Evolutionary conservation across 1,140 invertebrate species (phyloP).

Genomic region (Sarcophaga peregrina): DNA sequence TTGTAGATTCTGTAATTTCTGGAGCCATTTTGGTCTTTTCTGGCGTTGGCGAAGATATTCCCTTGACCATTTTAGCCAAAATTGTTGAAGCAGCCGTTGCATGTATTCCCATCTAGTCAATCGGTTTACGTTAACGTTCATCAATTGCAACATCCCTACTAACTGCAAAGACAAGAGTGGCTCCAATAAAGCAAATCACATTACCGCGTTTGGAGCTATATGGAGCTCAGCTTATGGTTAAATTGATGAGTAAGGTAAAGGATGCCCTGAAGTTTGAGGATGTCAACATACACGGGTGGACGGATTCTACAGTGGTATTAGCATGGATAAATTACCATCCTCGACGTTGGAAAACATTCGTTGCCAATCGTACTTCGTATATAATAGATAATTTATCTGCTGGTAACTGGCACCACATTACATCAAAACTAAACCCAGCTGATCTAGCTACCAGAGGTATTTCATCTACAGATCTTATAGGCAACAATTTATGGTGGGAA

Average conservation of each 20-base stretch:
- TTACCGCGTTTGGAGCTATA: constrained; percentile 51
- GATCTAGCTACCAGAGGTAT: too few species aligned
- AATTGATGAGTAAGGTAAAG: constrained; percentile 30
- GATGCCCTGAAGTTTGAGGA: not conserved
- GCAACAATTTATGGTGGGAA: constrained; percentile 41
- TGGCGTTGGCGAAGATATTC: constrained; percentile 57
- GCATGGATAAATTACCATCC: constrained; percentile 40
- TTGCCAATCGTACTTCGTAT: constrained; percentile 53
- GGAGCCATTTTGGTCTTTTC: constrained; percentile 53
- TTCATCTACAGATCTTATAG: constrained; percentile 17
- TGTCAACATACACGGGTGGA: constrained; percentile 12
- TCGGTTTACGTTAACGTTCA: constrained; percentile 44
- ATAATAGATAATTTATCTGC: constrained; percentile 50
- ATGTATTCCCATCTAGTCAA: constrained; percentile 52
- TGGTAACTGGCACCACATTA: constrained; percentile 54
- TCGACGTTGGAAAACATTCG: constrained; percentile 51
- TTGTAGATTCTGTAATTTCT: constrained; percentile 37
- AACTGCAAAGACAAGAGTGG: constrained; percentile 48
- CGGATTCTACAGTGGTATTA: constrained; percentile 47
- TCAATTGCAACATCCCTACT: constrained; percentile 29
- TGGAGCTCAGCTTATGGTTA: constrained; percentile 35
- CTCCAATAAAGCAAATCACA: constrained; percentile 47
- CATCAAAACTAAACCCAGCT: constrained; percentile 51
- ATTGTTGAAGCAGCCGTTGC: constrained; percentile 50
- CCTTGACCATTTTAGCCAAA: constrained; percentile 54